Conservation (phyloP, 2,888 invertebrate species). For the Acanthococcus lagerstroemiae region DNA sequence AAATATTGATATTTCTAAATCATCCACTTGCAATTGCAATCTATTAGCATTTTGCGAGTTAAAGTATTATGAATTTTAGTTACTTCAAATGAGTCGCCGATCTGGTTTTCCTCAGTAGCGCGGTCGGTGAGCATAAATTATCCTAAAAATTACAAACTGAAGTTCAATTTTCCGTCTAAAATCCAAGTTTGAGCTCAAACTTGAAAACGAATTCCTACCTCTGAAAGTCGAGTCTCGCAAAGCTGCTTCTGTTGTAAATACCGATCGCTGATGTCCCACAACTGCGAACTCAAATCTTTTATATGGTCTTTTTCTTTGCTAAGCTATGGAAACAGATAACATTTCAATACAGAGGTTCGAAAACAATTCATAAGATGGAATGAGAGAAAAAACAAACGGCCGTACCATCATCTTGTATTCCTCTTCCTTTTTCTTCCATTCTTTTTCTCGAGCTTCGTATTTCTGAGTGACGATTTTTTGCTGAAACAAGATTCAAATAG, state of each 20-base stretch:
- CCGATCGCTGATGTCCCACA: constrained; percentile 54
- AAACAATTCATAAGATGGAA: neutral
- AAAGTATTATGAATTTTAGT: too few species aligned
- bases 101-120: constrained; percentile 4
- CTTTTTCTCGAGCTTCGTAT: neutral
- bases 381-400: neutral
- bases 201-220: too few species aligned
- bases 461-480: constrained; percentile 10
- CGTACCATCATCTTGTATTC: constrained; percentile 17
- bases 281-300: constrained; percentile 48
- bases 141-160: constrained; percentile 7
- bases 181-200: too few species aligned
- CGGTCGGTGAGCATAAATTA: neutral
- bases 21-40: too few species aligned
- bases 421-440: constrained; percentile 19
- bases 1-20: too few species aligned
- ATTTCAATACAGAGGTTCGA: constrained; percentile 35
- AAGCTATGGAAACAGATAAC: constrained; percentile 39
- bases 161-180: neutral
- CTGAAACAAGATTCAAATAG: neutral
- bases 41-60: too few species aligned
- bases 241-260: constrained; percentile 50
- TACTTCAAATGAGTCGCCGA: constrained; percentile 20
- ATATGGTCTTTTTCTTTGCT: constrained; percentile 42
- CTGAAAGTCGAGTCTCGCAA: constrained; percentile 39